These are phyloP conservation scores for Halcyon malimbica DNA, from an alignment of 2,113 vertebrate genomes.

Conservation along the genomic window DNA sequence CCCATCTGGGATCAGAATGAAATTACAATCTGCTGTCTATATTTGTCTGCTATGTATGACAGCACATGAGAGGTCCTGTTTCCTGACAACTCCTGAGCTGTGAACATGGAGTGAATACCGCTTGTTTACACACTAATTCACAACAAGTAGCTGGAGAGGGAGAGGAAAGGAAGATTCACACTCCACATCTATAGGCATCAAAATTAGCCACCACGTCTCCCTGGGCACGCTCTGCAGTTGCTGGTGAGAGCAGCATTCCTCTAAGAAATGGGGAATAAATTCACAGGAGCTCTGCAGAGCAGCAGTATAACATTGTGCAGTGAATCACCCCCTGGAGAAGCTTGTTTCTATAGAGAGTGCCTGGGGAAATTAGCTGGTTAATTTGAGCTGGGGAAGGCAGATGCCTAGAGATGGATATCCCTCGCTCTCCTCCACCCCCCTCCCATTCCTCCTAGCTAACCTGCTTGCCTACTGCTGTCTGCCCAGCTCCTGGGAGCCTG, in stretches of 20 bases:
- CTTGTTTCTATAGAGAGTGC: background rate
- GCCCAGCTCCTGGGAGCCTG: background rate
- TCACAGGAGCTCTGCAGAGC: background rate
- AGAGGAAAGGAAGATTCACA: background rate
- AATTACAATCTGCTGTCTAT: background rate
- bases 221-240: background rate
- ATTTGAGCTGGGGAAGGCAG: background rate
- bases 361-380: conserved; percentile 6
- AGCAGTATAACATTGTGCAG: background rate
- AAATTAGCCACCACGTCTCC: background rate
- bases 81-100: background rate
- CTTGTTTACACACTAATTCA: background rate
- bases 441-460: background rate
- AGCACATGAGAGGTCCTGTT: background rate
- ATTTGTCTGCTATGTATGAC: background rate
- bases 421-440: background rate
- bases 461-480: background rate
- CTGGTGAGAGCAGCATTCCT: background rate
- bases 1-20: background rate
- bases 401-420: background rate
- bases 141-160: background rate
- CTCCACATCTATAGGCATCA: background rate
- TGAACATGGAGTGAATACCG: background rate
- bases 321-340: background rate
- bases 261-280: background rate